A percentile compares a stretch with the other conserved stretches of the same genome.
These are phyloP conservation scores for Acrossocheilus fasciatus DNA, from an alignment of 2,797 vertebrate genomes.

Conservation along the genomic window DNA sequence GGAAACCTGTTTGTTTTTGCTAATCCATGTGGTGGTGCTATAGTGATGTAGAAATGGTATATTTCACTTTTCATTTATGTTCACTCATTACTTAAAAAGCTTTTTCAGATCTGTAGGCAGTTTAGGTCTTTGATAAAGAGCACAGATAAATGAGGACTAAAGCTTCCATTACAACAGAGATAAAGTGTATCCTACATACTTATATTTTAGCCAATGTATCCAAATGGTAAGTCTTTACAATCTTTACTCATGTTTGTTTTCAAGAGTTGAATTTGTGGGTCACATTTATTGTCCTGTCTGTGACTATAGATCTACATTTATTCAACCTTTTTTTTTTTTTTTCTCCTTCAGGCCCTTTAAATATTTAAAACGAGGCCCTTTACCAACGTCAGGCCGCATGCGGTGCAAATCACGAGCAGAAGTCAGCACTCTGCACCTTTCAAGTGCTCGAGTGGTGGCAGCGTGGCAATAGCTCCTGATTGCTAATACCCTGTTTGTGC, in stretches of 20 bases:
- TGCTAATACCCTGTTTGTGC: slow-evolving; percentile 62
- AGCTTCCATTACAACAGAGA: neutral
- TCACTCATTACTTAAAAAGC: neutral
- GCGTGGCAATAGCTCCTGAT: slow-evolving; percentile 58
- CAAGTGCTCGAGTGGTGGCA: slow-evolving; percentile 39
- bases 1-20: neutral
- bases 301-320: neutral
- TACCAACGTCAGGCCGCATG: slow-evolving; percentile 34
- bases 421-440: slow-evolving; percentile 45
- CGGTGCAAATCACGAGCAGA: slow-evolving; percentile 32
- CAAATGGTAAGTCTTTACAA: neutral
- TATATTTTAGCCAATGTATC: neutral
- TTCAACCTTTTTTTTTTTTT: neutral
- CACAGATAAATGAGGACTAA: neutral
- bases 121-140: neutral
- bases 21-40: neutral
- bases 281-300: too few species aligned
- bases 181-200: neutral
- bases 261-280: neutral
- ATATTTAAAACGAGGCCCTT: slow-evolving; percentile 48
- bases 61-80: neutral
- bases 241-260: neutral
- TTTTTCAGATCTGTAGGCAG: neutral
- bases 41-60: neutral
- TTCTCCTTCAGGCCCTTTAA: slow-evolving; percentile 6